Percentiles rank a stretch among this genome's conserved stretches.
Conservation (phyloP, 2,113 vertebrate species). For the Apteryx mantelli region DNA sequence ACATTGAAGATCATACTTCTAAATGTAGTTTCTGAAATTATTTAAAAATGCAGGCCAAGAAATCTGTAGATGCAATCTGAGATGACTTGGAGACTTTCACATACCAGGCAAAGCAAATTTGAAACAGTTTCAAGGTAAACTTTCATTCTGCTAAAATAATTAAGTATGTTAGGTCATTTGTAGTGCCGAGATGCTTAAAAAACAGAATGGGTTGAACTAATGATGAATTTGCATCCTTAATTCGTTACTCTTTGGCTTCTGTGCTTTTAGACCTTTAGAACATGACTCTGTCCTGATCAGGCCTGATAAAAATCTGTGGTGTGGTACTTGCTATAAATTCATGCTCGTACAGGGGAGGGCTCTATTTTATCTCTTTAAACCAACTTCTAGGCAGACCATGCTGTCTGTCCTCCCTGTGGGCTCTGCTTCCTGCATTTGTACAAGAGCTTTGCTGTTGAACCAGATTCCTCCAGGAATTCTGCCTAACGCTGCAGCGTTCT, state of each 20-base stretch:
- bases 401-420: accelerated
- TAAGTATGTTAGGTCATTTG: not conserved
- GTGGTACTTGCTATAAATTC: not conserved
- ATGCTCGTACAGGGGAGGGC: not conserved
- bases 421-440: not conserved
- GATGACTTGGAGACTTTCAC: not conserved
- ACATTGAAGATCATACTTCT: not conserved
- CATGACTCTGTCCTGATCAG: not conserved
- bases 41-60: not conserved
- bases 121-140: not conserved
- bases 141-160: not conserved
- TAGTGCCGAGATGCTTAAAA: not conserved
- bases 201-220: not conserved
- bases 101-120: not conserved
- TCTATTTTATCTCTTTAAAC: not conserved
- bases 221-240: not conserved
- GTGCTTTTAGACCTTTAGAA: not conserved
- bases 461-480: not conserved
- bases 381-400: not conserved
- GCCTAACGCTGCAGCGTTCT: not conserved
- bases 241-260: not conserved
- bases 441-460: not conserved
- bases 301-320: not conserved
- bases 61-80: not conserved
- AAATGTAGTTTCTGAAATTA: not conserved